Evolutionary conservation across 2,888 invertebrate genomes (phyloP).

Genomic region (Acrobasis suavella): DNA sequence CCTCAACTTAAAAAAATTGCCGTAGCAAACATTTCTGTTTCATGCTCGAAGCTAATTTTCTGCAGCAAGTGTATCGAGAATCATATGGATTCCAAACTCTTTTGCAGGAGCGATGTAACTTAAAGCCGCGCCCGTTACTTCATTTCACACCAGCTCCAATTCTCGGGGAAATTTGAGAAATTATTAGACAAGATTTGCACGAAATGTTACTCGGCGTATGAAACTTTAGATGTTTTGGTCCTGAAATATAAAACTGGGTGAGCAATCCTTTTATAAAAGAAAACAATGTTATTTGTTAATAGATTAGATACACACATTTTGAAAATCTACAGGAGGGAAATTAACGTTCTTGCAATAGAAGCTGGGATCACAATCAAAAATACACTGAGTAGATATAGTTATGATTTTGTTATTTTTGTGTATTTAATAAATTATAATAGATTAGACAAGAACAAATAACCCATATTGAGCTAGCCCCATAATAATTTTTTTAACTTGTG

Average conservation of each 20-base stretch:
- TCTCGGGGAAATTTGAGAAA: conserved; percentile 1
- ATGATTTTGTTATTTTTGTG: too few species aligned
- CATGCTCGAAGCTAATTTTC: conserved; percentile 5
- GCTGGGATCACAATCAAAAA: too few species aligned
- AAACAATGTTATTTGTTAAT: not conserved
- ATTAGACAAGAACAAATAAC: too few species aligned
- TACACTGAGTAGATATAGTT: too few species aligned
- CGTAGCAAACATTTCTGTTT: not conserved
- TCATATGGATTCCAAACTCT: conserved; percentile 13
- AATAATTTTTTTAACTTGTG: too few species aligned
- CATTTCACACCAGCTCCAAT: not conserved
- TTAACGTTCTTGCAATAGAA: too few species aligned
- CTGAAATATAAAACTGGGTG: not conserved
- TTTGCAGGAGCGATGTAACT: conserved; percentile 14
- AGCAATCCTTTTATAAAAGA: not conserved
- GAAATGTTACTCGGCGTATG: conserved; percentile 3
- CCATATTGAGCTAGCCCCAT: too few species aligned
- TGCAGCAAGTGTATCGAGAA: conserved; percentile 12
- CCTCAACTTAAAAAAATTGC: too few species aligned
- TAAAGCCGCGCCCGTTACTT: conserved; percentile 6
- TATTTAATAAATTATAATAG: too few species aligned
- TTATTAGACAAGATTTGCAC: conserved; percentile 14
- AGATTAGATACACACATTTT: too few species aligned
- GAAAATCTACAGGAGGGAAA: too few species aligned
- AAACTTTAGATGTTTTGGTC: conserved; percentile 17